Conservation (phyloP, 2,797 vertebrate species). For the Hippopotamyrus pictus region DNA sequence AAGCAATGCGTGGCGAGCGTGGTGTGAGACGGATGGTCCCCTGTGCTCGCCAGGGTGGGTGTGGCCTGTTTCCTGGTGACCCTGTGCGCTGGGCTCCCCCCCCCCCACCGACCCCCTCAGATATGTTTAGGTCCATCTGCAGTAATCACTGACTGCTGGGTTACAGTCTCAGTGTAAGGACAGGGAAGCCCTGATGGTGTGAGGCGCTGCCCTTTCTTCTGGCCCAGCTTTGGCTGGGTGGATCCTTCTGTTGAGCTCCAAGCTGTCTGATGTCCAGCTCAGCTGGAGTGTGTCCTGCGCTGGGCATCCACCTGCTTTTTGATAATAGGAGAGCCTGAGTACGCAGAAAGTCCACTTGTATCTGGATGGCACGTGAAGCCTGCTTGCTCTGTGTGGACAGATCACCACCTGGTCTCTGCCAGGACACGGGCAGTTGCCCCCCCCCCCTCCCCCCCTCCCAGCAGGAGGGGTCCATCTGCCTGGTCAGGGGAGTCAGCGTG, state of each 20-base stretch:
- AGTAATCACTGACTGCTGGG: not conserved
- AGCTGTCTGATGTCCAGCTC: constrained; percentile 19
- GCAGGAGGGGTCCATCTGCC: not conserved
- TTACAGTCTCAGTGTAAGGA: not conserved
- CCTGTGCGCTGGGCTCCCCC: not conserved
- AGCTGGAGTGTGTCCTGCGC: not conserved
- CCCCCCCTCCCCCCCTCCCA: not conserved
- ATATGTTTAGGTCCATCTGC: not conserved
- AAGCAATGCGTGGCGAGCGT: not conserved
- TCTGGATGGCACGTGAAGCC: constrained; percentile 9
- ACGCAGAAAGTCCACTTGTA: constrained; percentile 18
- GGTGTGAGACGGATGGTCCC: constrained; percentile 10
- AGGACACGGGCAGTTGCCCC: not conserved
- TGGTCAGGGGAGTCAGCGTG: not conserved
- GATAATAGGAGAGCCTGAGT: constrained; percentile 8
- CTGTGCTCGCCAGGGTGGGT: no score
- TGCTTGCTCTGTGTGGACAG: constrained; percentile 21
- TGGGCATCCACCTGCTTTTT: not conserved
- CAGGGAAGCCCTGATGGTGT: not conserved
- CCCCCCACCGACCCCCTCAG: no score
- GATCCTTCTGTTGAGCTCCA: not conserved
- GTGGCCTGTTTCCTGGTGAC: not conserved
- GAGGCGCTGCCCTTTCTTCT: not conserved
- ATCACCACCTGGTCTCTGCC: not conserved
- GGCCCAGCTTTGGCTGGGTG: not conserved